phyloP scores from a whole-genome alignment of 92 coral and sea anemone genomes.

The Porites divaricata region DNA sequence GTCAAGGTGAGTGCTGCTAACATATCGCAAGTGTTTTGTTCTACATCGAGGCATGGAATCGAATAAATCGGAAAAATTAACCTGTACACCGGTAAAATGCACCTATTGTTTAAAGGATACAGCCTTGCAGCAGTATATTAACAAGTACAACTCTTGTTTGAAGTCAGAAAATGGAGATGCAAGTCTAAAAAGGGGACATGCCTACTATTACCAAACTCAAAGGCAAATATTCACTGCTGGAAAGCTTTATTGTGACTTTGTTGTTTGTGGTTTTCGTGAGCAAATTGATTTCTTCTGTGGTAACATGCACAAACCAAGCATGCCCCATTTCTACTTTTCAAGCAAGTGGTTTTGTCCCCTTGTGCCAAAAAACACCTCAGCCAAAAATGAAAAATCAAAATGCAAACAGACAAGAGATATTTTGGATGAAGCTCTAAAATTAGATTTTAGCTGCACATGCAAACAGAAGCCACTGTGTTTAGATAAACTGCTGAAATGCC shows the following conservation, averaged over 20 bases:
- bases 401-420: constrained; percentile 30
- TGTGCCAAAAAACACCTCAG: constrained; percentile 52
- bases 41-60: constrained; percentile 56
- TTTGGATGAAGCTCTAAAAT: constrained; percentile 43
- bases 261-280: constrained; percentile 2
- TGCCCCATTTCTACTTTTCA: constrained; percentile 48
- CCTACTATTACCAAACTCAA: constrained; percentile 46
- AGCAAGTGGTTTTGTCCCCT: constrained; percentile 53
- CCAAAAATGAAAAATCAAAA: constrained; percentile 25
- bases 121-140: constrained; percentile 28
- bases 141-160: constrained; percentile 47
- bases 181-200: constrained; percentile 46
- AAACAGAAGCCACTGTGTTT: constrained; percentile 34
- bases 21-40: constrained; percentile 65
- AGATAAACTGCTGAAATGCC: constrained; percentile 67
- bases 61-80: constrained; percentile 40
- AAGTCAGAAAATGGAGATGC: constrained; percentile 34
- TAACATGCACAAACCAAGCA: constrained; percentile 23
- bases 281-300: constrained; percentile 3
- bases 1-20: constrained; percentile 69
- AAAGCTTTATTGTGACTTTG: neutral
- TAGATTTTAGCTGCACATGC: constrained; percentile 46
- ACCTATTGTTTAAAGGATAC: constrained; percentile 24
- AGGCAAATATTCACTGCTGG: constrained; percentile 56
- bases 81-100: constrained; percentile 52